Evolutionary conservation across 2,113 vertebrate genomes (phyloP), one percentile per base, ranked within the genome.

Genomic region (Ictalurus punctatus): DNA sequence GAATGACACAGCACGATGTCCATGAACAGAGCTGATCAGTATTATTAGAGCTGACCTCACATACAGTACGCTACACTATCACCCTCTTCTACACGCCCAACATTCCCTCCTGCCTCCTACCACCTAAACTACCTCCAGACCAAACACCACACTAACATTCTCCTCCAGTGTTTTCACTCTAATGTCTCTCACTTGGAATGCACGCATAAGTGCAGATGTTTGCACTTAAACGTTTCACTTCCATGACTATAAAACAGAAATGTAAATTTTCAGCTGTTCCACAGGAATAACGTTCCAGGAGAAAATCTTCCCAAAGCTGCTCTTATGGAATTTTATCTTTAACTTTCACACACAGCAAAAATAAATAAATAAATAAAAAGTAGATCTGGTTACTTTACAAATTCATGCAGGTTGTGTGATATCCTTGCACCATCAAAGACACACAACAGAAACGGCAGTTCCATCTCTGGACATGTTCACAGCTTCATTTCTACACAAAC

Each of bases 31-130:
- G 48, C 85, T 83, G 87, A 67, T 85, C 87, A 88, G 86, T 89
- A 85, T 91, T 88, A 89, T 86, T 90, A 81, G 86, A 83, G 83
- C 90, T 90, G 89, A 94, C 86, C 93, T 85, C 80, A 90, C 84
- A 83, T 21, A 71, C 88, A 19, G 48, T 48, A 48, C 48, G 9
- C 8, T 48, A 48, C 40, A 44, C 71, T 67, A 37, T 52, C 76
- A 37, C 56, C 59, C 71, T 82, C 63, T 86, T 25, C n/a, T 54
- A 54, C 56, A 73, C 56, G 58, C 67, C 34, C 63, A 52, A 27
- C 14, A 40, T 23, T 61, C 59, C 34, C 25, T 37, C 13, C 17
- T 25, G 63, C 16, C 52, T 89, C 65, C 27, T 67, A n/a, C 10
- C 0, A 27, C 65, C 12, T 30, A 4, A n/a, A 67, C 65, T 16